A percentile compares a stretch with the other conserved stretches of the same genome.
These are phyloP conservation scores for Metallyticus violacea DNA, from an alignment of 2,888 invertebrate species.

Conservation along the genomic window DNA sequence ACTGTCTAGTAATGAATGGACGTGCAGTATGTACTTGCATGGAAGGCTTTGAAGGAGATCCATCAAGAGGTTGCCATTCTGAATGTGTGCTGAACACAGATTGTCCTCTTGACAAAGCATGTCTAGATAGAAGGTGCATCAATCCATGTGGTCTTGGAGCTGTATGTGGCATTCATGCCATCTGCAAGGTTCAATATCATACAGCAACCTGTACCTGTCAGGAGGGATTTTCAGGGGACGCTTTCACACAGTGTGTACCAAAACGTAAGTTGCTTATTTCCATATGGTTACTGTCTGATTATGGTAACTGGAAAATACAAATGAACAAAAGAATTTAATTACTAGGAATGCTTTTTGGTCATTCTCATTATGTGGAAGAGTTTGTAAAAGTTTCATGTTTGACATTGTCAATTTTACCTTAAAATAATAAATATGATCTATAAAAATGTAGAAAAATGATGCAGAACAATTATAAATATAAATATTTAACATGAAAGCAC, in stretches of 20 bases:
- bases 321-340: neutral
- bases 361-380: neutral
- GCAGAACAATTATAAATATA: too few relatives aligned
- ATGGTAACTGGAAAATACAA: too few relatives aligned
- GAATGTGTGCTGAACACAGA: conserved; percentile 83
- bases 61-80: conserved; percentile 57
- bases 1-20: conserved; percentile 68
- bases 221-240: conserved; percentile 76
- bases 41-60: conserved; percentile 74
- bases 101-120: conserved; percentile 70
- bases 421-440: too few relatives aligned
- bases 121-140: conserved; percentile 56
- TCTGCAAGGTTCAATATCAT: conserved; percentile 76
- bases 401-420: too few relatives aligned
- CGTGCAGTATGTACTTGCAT: conserved; percentile 75
- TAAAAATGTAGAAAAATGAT: too few relatives aligned
- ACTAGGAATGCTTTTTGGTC: neutral
- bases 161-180: conserved; percentile 77
- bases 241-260: conserved; percentile 69
- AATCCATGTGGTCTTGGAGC: conserved; percentile 40
- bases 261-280: conserved; percentile 47
- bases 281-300: neutral
- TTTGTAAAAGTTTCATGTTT: too few relatives aligned
- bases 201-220: conserved; percentile 79
- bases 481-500: too few relatives aligned